Evolutionary conservation across 2,113 vertebrate species (phyloP).

Genomic region (Protobothrops mucrosquamatus): DNA sequence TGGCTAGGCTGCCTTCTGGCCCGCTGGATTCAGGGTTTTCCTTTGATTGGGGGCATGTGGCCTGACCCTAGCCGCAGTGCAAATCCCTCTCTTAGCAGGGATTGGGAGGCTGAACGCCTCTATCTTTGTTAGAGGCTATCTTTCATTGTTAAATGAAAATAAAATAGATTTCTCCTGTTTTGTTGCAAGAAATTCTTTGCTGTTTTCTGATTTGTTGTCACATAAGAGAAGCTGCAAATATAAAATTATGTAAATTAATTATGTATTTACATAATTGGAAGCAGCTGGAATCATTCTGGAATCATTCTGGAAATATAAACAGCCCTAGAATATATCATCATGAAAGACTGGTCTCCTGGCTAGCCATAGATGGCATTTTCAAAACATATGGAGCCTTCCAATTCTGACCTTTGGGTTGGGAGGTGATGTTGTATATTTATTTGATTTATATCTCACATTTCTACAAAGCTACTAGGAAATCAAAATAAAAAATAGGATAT

Average conservation of each 20-base stretch:
- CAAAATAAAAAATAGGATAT: background rate
- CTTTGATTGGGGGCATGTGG: no score
- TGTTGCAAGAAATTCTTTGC: background rate
- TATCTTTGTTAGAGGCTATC: no score
- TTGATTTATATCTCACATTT: background rate
- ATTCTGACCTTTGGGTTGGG: constrained; percentile 6
- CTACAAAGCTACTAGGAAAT: background rate
- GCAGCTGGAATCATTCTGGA: constrained; percentile 23
- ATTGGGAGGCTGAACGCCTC: no score
- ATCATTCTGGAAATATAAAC: constrained; percentile 9
- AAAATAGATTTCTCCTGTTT: background rate
- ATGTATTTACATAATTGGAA: background rate
- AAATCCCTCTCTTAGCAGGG: no score
- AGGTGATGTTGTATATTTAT: background rate
- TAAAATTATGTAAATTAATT: fast-evolving
- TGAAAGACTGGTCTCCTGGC: background rate
- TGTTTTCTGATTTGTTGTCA: background rate
- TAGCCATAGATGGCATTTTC: constrained; percentile 1
- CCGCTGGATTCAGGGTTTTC: no score
- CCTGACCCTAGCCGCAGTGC: no score
- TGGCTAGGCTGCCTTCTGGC: no score
- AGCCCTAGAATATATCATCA: background rate
- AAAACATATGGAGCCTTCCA: background rate
- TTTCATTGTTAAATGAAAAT: background rate
- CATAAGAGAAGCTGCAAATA: background rate